Base-by-base conservation (phyloP, 53 echinoderm and acorn worm genomes). In the Temnopleurus reevesii region DNA sequence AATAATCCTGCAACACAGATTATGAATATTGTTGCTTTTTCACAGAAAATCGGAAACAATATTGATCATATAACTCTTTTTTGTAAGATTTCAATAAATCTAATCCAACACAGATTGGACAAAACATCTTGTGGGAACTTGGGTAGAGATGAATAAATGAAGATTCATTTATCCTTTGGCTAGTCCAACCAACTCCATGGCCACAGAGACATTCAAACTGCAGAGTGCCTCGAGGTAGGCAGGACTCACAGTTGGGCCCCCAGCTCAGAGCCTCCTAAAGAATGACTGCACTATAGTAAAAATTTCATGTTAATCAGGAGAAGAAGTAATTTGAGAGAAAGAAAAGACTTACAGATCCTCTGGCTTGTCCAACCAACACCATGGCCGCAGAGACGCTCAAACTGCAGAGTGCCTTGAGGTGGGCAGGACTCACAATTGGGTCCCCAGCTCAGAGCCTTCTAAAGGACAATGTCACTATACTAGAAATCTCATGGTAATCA, bases 191-290 rank as follows among this genome's bases (percentile, higher is more conserved):
- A 7, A 88, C 55, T 38, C 93, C 95, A 7, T 89, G 63, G 21
- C 76, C 57, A 56, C 95, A 97, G 65, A 95, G 90, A 47, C 91
- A 64, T 55, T 93, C 91, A 83, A 91, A 97, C 93, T 95, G 92
- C 59, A 85, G 53, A 18, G 97, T 90, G 12, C 93, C 91, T 80
- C 93, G 93, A 9, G 58, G 44, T 4, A 95, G 95, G 89, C 97
- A 97, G 13, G 93, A 92, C 44, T 92, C 92, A 60, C 97, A 97
- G 9, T 77, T 89, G 15, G 90, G 89, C 10, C 97, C 97, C 97
- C 97, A 97, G 24, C 95, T 93, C 17, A 90, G 71, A 18, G 92
- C 90, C 34, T 53, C 59, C 30, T 97, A 92, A 64, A 97, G 77
- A 8, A 92, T 86, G 26, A 93, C 92, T 4, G 92, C 90, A 82